Evolutionary conservation across 2,797 vertebrate species (phyloP).

Genomic region (Pterois miles): DNA sequence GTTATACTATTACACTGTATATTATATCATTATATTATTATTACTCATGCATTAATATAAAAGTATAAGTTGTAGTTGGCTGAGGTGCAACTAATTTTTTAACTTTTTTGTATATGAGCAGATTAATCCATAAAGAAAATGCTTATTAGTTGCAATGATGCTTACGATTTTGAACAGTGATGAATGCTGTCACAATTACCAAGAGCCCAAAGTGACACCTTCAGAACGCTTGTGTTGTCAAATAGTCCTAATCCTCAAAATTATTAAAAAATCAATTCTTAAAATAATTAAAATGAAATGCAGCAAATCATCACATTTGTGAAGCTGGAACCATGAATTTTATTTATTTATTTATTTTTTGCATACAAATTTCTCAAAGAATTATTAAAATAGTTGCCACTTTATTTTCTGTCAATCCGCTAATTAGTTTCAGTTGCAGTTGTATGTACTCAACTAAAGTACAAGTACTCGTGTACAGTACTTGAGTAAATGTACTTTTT

Average conservation of each 20-base stretch:
- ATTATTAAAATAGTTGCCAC: background rate
- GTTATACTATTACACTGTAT: background rate
- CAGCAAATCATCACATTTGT: background rate
- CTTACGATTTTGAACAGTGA: background rate
- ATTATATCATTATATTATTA: background rate
- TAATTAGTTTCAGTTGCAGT: too few species aligned
- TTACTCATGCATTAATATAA: background rate
- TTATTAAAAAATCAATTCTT: background rate
- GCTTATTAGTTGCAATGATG: background rate
- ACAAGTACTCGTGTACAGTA: background rate
- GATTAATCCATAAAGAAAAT: background rate
- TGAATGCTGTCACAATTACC: background rate
- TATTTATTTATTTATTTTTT: too few species aligned
- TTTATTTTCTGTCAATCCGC: background rate
- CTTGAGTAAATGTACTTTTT: background rate
- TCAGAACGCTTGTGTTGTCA: background rate
- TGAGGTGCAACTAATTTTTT: background rate
- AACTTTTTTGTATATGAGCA: background rate
- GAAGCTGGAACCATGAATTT: too few species aligned
- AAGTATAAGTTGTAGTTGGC: background rate
- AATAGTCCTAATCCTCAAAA: background rate
- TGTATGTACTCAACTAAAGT: background rate
- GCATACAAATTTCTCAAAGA: accelerated
- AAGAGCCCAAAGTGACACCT: background rate
- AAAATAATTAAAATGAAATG: background rate